Conservation (phyloP, 2,113 vertebrate species). For the Rhinolophus sinicus region DNA sequence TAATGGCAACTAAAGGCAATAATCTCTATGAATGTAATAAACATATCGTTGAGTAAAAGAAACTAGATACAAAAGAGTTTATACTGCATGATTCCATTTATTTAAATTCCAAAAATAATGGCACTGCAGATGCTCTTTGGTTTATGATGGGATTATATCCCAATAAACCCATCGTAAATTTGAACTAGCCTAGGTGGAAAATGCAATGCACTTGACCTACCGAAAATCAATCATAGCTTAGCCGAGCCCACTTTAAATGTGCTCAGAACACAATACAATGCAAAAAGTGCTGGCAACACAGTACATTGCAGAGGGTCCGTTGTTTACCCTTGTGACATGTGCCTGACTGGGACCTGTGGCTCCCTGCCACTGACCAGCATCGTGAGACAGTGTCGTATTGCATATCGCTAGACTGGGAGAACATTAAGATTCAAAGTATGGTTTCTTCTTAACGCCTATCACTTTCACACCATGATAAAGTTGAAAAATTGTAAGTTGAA, state of each 20-base stretch:
- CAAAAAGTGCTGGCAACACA: not conserved
- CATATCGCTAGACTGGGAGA: not conserved
- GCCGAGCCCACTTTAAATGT: not conserved
- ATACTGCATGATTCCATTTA: not conserved
- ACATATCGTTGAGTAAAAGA: not conserved
- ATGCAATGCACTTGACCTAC: not conserved
- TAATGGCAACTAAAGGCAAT: not conserved
- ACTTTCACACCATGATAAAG: not conserved
- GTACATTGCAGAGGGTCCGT: not conserved
- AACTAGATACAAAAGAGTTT: not conserved
- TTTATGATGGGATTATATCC: not conserved
- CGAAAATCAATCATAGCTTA: not conserved
- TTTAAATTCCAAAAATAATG: not conserved
- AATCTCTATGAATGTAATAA: not conserved
- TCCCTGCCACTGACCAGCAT: not conserved
- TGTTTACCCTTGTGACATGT: not conserved
- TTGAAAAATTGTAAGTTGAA: not conserved
- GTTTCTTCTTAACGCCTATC: not conserved
- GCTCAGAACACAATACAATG: not conserved
- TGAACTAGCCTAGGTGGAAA: not conserved
- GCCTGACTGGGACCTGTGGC: not conserved
- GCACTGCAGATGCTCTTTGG: not conserved
- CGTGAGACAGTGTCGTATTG: not conserved
- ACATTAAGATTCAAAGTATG: not conserved
- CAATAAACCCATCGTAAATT: not conserved